Evolutionary conservation across 2,797 vertebrate species (phyloP).

Genomic region (Poecilia velifera): DNA sequence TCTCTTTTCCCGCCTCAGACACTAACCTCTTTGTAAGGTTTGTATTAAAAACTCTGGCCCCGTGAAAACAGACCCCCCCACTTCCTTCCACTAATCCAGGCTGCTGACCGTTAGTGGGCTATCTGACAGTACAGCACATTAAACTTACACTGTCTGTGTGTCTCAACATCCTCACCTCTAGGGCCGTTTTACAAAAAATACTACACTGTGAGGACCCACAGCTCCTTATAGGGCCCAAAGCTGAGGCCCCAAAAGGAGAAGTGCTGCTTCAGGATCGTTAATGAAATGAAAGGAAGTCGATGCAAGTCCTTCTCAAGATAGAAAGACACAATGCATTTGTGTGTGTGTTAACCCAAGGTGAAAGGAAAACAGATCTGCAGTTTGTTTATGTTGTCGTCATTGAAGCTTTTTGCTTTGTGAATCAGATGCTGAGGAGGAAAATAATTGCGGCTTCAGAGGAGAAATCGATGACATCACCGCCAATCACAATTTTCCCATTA

Average conservation of each 20-base stretch:
- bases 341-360: too few species aligned
- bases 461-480: neutral
- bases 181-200: neutral
- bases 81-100: conserved; percentile 76
- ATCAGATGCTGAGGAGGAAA: neutral
- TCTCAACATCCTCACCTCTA: conserved; percentile 21
- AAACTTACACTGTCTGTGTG: conserved; percentile 16
- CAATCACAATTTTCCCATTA: neutral
- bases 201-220: too few species aligned
- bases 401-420: neutral
- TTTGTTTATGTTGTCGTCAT: too few species aligned
- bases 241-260: too few species aligned
- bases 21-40: conserved; percentile 80
- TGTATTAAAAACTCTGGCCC: conserved; percentile 74
- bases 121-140: conserved; percentile 78
- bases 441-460: neutral
- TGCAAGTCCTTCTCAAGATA: too few species aligned
- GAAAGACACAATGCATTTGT: too few species aligned
- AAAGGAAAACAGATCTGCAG: too few species aligned
- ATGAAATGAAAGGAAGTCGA: too few species aligned
- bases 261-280: too few species aligned
- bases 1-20: conserved; percentile 63
- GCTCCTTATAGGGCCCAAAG: too few species aligned
- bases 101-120: conserved; percentile 78
- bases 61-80: conserved; percentile 76